Evolutionary conservation across 1,140 invertebrate genomes (phyloP).

Genomic region (Venustaconcha ellipsiformis): DNA sequence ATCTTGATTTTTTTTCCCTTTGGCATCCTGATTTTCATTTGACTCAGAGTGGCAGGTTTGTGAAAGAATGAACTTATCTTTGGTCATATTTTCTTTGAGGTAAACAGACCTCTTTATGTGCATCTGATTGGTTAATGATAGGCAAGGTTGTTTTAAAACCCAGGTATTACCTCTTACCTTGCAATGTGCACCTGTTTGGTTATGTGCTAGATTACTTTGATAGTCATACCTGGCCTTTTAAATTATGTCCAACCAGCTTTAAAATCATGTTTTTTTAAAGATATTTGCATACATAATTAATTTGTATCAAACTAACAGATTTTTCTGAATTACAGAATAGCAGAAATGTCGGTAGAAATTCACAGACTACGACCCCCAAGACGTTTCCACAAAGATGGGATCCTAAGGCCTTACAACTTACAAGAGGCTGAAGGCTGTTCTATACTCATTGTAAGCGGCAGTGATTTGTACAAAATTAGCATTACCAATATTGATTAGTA

Average conservation of each 20-base stretch:
- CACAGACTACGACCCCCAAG: slow-evolving; percentile 85
- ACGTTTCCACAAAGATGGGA: slow-evolving; percentile 84
- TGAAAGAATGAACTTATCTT: no score
- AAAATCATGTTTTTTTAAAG: not conserved
- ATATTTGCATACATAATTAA: not conserved
- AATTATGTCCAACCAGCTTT: not conserved
- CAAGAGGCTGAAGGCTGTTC: slow-evolving; percentile 86
- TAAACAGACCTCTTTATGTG: no score
- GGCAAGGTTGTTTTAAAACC: no score
- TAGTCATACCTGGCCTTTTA: not conserved
- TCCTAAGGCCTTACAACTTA: slow-evolving; percentile 87
- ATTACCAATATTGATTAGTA: not conserved
- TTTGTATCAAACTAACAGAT: not conserved
- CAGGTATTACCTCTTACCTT: not conserved
- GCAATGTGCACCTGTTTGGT: not conserved
- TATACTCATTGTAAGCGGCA: slow-evolving; percentile 73
- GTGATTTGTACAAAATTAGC: not conserved
- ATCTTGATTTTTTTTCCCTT: no score
- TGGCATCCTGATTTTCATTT: no score
- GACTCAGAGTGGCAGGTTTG: no score
- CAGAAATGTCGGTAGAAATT: slow-evolving; percentile 71
- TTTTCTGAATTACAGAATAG: slow-evolving; percentile 42
- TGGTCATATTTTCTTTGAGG: no score
- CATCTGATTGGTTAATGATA: no score
- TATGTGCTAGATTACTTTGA: not conserved